Evolutionary conservation across 2,888 invertebrate species (phyloP).

Genomic region (Loripinus fragilis): DNA sequence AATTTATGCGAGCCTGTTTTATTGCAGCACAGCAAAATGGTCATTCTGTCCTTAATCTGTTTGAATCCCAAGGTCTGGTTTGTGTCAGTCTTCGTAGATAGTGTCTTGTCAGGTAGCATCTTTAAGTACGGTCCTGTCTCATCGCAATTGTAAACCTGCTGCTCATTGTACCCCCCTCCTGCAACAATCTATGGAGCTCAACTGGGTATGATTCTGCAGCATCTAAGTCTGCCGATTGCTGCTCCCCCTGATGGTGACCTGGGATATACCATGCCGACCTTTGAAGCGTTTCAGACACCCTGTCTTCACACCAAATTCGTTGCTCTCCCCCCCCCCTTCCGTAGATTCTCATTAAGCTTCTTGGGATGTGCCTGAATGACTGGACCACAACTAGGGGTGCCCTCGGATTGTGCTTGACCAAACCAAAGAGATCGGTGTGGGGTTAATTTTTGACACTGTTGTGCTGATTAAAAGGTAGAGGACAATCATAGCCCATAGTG

Average conservation of each 20-base stretch:
- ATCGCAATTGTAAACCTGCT: slow-evolving; percentile 5
- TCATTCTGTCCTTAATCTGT: slow-evolving; percentile 15
- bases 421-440: no score
- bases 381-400: slow-evolving; percentile 18
- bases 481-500: no score
- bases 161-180: slow-evolving; percentile 3
- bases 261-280: slow-evolving; percentile 18
- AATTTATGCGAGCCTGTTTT: slow-evolving; percentile 30
- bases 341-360: slow-evolving; percentile 2
- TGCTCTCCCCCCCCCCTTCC: not conserved
- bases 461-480: no score
- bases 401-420: slow-evolving; percentile 11
- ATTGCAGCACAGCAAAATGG: slow-evolving; percentile 25
- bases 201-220: slow-evolving; percentile 8
- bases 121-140: slow-evolving; percentile 55
- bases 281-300: slow-evolving; percentile 4
- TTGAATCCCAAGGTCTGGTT: not conserved
- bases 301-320: slow-evolving; percentile 1
- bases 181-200: not conserved
- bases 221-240: slow-evolving; percentile 10
- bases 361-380: slow-evolving; percentile 14
- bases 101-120: slow-evolving; percentile 51
- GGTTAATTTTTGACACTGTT: no score
- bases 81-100: slow-evolving; percentile 11
- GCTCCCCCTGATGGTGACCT: slow-evolving; percentile 24